A percentile compares a stretch with the other conserved stretches of the same genome.
These are phyloP conservation scores for Sarcoramphus papa DNA, from an alignment of 2,797 vertebrate species.

Conservation along the genomic window DNA sequence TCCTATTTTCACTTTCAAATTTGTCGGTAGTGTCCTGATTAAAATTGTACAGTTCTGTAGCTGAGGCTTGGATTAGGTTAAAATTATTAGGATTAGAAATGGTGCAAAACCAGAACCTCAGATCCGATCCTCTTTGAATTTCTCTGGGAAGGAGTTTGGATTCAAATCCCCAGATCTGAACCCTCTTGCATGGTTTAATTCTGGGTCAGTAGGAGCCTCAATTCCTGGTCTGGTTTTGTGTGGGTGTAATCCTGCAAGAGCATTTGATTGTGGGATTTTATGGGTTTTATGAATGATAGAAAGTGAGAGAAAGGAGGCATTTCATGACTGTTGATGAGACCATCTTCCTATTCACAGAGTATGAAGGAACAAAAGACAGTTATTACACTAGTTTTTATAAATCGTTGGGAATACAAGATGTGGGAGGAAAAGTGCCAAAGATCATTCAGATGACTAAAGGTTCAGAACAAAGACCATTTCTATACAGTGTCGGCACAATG, in stretches of 20 bases:
- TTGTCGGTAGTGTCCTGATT: neutral
- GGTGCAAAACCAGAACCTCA: neutral
- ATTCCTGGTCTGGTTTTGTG: neutral
- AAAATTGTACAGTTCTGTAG: neutral
- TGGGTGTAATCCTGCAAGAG: conserved; percentile 14
- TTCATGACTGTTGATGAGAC: neutral
- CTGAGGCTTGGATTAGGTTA: conserved; percentile 15
- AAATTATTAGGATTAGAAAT: conserved; percentile 35
- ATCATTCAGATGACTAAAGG: neutral
- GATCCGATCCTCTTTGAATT: conserved; percentile 36
- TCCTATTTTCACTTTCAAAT: conserved; percentile 21
- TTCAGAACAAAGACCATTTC: neutral
- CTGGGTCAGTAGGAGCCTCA: conserved; percentile 17
- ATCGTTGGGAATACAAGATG: neutral
- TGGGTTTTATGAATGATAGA: conserved; percentile 10
- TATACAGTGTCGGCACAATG: neutral
- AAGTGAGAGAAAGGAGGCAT: neutral
- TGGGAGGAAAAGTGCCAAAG: neutral
- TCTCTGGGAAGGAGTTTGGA: neutral
- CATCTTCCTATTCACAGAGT: neutral
- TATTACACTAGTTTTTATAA: neutral
- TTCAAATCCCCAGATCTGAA: conserved; percentile 28
- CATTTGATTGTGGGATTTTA: conserved; percentile 14
- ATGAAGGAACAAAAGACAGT: neutral
- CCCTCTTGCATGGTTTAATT: neutral